A percentile compares a stretch with the other conserved stretches of the same genome.
These are phyloP conservation scores for Steinernema carpocapsae DNA, from an alignment of 2,888 invertebrate species.

Conservation along the genomic window DNA sequence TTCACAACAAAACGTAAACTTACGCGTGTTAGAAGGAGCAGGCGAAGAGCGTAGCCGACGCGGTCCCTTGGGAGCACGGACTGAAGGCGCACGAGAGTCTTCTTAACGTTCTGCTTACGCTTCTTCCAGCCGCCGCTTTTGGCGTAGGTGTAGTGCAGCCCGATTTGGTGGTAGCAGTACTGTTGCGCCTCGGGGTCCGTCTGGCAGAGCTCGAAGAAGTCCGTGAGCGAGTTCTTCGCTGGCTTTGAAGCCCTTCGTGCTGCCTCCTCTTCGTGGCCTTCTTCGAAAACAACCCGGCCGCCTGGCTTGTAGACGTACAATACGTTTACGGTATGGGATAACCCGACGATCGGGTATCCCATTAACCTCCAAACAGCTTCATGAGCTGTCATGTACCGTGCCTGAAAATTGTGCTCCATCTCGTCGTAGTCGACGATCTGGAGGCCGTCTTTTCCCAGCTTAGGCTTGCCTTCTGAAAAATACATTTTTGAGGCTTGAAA, in stretches of 20 bases:
- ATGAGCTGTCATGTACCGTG: neutral
- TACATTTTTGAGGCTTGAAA: neutral
- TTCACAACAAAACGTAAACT: no score
- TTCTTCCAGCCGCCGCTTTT: neutral
- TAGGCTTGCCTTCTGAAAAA: neutral
- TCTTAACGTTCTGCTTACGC: neutral
- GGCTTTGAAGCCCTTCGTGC: neutral
- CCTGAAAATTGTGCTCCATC: neutral
- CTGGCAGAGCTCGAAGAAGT: neutral
- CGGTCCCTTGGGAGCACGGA: neutral
- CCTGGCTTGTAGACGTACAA: neutral
- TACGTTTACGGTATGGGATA: neutral
- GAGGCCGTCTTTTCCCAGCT: neutral
- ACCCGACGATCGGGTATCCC: neutral
- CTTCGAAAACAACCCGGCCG: neutral
- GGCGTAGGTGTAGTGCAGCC: neutral
- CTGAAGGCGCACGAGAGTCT: neutral
- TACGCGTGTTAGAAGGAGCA: neutral
- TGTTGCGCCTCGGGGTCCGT: neutral
- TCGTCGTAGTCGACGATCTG: constrained; percentile 2
- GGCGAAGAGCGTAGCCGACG: neutral
- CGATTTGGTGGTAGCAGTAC: neutral
- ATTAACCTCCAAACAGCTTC: neutral
- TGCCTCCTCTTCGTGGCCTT: constrained; percentile 5
- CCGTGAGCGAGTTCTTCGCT: neutral